These are phyloP conservation scores for Tortricodes alternella DNA, from an alignment of 2,888 invertebrate genomes.

Conservation along the genomic window DNA sequence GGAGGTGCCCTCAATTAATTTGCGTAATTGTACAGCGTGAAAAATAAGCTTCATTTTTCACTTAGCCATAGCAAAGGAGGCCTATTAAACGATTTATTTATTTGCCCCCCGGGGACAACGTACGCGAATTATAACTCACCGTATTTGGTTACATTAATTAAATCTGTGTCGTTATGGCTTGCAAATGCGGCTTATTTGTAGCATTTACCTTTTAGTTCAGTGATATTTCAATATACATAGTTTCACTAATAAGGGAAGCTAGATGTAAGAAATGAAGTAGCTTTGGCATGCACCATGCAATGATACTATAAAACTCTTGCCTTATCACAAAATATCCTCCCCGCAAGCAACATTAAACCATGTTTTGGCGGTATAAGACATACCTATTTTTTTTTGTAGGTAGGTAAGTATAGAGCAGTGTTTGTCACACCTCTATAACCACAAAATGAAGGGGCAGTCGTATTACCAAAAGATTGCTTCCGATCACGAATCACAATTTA, in stretches of 20 bases:
- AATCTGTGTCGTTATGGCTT: conserved; percentile 15
- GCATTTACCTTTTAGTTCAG: too few species aligned
- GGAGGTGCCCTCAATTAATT: conserved; percentile 26
- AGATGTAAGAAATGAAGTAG: too few species aligned
- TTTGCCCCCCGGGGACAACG: conserved; percentile 30
- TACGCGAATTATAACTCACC: conserved; percentile 17
- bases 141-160: conserved; percentile 2
- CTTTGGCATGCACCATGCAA: too few species aligned
- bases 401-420: not conserved
- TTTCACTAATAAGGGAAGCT: too few species aligned
- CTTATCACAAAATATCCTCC: too few species aligned
- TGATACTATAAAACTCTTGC: too few species aligned
- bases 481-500: conserved; percentile 59
- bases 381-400: not conserved
- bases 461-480: conserved; percentile 57
- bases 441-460: conserved; percentile 49
- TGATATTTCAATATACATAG: too few species aligned
- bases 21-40: conserved; percentile 26
- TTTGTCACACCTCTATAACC: conserved; percentile 45
- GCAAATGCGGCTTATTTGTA: too few species aligned
- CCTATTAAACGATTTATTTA: conserved; percentile 36
- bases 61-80: conserved; percentile 11
- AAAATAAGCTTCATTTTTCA: conserved; percentile 22
- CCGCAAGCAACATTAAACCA: too few species aligned
- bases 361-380: too few species aligned